Evolutionary conservation across 2,888 invertebrate genomes (phyloP).

Genomic region (Podotricha telesiphe): DNA sequence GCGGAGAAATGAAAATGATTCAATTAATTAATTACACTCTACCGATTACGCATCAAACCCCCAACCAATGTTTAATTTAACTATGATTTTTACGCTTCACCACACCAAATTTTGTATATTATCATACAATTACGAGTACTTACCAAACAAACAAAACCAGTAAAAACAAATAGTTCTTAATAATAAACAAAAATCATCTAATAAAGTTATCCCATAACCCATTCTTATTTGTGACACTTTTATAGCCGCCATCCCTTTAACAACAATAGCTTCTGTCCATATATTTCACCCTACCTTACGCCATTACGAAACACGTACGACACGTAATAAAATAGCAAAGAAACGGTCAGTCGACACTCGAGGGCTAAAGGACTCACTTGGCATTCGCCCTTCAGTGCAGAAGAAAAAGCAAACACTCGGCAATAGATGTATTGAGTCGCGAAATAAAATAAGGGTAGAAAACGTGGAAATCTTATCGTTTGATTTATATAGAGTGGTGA

Average conservation of each 20-base stretch:
- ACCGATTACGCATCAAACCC: too few species aligned
- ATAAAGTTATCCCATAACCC: constrained; percentile 15
- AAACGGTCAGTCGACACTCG: constrained; percentile 74
- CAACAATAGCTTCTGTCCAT: constrained; percentile 28
- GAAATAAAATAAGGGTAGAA: constrained; percentile 78
- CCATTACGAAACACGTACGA: constrained; percentile 73
- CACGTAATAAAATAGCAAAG: constrained; percentile 80
- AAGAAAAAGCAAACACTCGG: constrained; percentile 77
- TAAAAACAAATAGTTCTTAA: not conserved
- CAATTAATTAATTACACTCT: too few species aligned
- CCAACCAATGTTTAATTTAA: too few species aligned
- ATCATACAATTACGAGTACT: too few species aligned
- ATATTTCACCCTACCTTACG: constrained; percentile 40
- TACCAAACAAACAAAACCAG: too few species aligned
- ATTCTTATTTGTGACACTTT: constrained; percentile 19
- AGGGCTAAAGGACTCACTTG: constrained; percentile 68
- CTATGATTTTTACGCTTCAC: too few species aligned
- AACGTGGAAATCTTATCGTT: constrained; percentile 58
- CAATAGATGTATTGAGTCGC: constrained; percentile 82
- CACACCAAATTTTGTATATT: too few species aligned
- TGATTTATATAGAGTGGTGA: constrained; percentile 56
- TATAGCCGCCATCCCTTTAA: constrained; percentile 14
- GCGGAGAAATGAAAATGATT: too few species aligned
- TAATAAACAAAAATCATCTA: constrained; percentile 1
- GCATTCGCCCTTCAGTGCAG: constrained; percentile 76